Evolutionary conservation across 2,113 vertebrate genomes (phyloP).

Genomic region (Leucoraja erinaceus): DNA sequence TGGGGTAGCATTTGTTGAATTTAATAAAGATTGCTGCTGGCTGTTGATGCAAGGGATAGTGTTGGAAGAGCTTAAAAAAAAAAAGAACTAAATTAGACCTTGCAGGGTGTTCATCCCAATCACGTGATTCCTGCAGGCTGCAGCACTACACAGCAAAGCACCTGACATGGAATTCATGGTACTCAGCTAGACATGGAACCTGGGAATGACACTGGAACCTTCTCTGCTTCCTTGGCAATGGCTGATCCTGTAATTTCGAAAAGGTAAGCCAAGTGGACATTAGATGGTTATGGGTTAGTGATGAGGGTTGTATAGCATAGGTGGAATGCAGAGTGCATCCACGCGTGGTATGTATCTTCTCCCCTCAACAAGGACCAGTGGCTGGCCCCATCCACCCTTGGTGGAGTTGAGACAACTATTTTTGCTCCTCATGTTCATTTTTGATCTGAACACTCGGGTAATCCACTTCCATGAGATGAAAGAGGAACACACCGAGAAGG

Average conservation of each 20-base stretch:
- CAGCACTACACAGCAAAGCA: neutral
- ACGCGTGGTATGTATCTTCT: too few relatives aligned
- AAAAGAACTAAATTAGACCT: neutral
- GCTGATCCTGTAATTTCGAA: too few relatives aligned
- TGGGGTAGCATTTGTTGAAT: neutral
- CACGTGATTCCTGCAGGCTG: neutral
- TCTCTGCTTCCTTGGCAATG: neutral
- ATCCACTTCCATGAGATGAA: neutral
- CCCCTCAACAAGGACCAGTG: too few relatives aligned
- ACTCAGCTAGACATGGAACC: neutral
- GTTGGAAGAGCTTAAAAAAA: neutral
- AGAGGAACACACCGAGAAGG: neutral
- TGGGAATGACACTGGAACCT: neutral
- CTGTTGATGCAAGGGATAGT: too few relatives aligned
- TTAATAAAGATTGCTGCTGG: too few relatives aligned
- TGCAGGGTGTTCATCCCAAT: neutral
- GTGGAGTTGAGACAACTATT: neutral
- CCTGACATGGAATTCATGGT: neutral
- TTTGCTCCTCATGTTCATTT: neutral
- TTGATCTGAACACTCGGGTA: neutral
- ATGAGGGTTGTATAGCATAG: too few relatives aligned
- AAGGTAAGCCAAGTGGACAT: too few relatives aligned
- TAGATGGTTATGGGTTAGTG: too few relatives aligned
- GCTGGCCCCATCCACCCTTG: too few relatives aligned
- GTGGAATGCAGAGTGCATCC: too few relatives aligned